Base-by-base conservation (phyloP, 2,113 vertebrate species). In the Corythornis vintsioides region DNA sequence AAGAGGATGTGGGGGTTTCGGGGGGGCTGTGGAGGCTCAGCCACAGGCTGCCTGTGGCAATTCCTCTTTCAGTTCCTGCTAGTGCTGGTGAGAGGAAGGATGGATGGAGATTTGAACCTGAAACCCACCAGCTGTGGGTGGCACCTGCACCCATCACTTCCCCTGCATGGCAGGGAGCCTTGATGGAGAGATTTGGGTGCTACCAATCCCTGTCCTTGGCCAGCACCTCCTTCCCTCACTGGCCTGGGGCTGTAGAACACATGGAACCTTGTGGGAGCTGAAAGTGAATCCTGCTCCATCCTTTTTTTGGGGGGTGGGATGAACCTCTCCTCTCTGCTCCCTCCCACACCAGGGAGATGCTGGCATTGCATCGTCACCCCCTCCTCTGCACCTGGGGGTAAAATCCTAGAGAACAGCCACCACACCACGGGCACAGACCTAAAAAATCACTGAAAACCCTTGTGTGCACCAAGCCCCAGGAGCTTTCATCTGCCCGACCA, bases 401-500 rank as follows among this genome's bases (percentile, higher is more conserved):
- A 63, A 78, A 33, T 1, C 52, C 63, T 43, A 42, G 13, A 9
- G 28, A 31, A 43, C 26, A 43, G 40, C 29, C 40, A 4, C 10
- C 15, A 8, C 7, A 1, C 20, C 35, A 3, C 0, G 0, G 10
- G 33, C 26, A 4, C 0, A 3, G 13, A 7, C 86, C 83, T 17
- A 25, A 45, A 52, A 47, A 5, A 2, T 7, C 42, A 9, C 67
- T 0, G 1, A 9, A 57, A 76, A 65, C 2, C 57, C 48, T 31
- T 5, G 8, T 11, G 69, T 75, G 79, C 70, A 15, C 74, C 82
- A 20, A 66, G 48, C 47, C 3, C 43, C 45, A 5, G 10, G 6
- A 6, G 61, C 67, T 80, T 43, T 35, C 4, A 28, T 13, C 15
- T 3, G 0, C 13, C 74, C 13, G 15, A 45, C 47, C 9, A 24